Evolutionary conservation across 2,888 invertebrate species (phyloP).

Genomic region (Eumerus sabulonum): DNA sequence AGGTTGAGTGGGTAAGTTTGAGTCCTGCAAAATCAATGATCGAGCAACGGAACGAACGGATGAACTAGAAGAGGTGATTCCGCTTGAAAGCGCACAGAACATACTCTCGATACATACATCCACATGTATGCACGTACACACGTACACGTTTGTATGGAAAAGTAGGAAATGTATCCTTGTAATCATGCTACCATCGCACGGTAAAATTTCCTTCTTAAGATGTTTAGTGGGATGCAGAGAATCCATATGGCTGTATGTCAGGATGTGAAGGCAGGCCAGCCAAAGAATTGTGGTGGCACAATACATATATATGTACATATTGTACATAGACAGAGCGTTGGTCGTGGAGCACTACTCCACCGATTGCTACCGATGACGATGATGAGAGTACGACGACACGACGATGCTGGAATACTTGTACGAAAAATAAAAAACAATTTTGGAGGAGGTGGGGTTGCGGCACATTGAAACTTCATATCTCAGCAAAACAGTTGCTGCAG

Average conservation of each 20-base stretch:
- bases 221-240: slow-evolving; percentile 46
- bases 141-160: slow-evolving; percentile 25
- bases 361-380: slow-evolving; percentile 18
- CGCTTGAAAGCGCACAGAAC: slow-evolving; percentile 63
- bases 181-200: slow-evolving; percentile 20
- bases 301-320: slow-evolving; percentile 6
- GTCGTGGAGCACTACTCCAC: slow-evolving; percentile 15
- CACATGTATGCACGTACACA: slow-evolving; percentile 36
- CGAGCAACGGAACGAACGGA: slow-evolving; percentile 61
- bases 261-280: slow-evolving; percentile 54
- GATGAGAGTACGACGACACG: slow-evolving; percentile 26
- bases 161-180: slow-evolving; percentile 43
- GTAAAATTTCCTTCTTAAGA: slow-evolving; percentile 64
- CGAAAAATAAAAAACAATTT: slow-evolving; percentile 11
- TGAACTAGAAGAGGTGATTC: slow-evolving; percentile 64
- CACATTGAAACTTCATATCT: slow-evolving; percentile 70
- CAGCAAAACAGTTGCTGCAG: slow-evolving; percentile 69
- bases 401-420: slow-evolving; percentile 25
- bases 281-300: slow-evolving; percentile 54
- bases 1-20: not conserved
- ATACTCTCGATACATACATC: slow-evolving; percentile 32
- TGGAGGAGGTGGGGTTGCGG: slow-evolving; percentile 58
- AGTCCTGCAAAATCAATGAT: slow-evolving; percentile 61
- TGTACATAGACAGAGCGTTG: too few species aligned
- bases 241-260: slow-evolving; percentile 35